These are phyloP conservation scores for Gopherus evgoodei DNA, from an alignment of 2,113 vertebrate species.

Conservation along the genomic window DNA sequence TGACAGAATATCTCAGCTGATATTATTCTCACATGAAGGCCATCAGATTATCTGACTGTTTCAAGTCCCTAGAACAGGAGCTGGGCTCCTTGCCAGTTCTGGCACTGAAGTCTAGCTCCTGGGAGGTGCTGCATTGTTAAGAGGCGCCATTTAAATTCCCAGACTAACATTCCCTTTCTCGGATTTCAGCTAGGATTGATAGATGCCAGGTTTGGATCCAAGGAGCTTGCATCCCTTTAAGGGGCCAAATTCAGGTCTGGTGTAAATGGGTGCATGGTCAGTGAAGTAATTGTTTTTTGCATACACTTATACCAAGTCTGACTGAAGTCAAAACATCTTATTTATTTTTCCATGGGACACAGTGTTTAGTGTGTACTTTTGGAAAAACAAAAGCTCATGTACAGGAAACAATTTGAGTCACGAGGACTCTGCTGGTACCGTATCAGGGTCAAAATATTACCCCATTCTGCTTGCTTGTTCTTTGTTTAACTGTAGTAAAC, in stretches of 20 bases:
- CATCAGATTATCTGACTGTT: background rate
- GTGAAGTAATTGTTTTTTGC: background rate
- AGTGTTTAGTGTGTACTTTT: background rate
- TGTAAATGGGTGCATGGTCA: background rate
- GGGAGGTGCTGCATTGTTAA: constrained; percentile 52
- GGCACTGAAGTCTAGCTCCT: constrained; percentile 3
- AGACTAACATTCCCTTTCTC: constrained; percentile 52
- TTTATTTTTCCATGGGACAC: background rate
- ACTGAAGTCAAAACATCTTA: background rate
- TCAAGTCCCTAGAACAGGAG: background rate
- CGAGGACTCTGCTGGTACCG: background rate
- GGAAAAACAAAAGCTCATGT: background rate
- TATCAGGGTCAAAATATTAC: background rate
- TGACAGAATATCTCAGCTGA: background rate
- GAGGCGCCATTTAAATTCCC: constrained; percentile 42
- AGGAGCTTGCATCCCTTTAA: background rate
- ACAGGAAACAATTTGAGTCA: background rate
- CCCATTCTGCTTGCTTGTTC: background rate
- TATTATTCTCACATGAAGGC: background rate
- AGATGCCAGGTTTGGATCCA: constrained; percentile 44
- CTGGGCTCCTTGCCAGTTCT: constrained; percentile 20
- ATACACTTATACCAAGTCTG: background rate
- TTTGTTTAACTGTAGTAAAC: background rate
- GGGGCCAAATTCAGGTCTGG: background rate
- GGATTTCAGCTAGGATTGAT: constrained; percentile 44